phyloP scores from a whole-genome alignment of 1,140 invertebrate genomes.

The Cheumatopsyche charites region DNA sequence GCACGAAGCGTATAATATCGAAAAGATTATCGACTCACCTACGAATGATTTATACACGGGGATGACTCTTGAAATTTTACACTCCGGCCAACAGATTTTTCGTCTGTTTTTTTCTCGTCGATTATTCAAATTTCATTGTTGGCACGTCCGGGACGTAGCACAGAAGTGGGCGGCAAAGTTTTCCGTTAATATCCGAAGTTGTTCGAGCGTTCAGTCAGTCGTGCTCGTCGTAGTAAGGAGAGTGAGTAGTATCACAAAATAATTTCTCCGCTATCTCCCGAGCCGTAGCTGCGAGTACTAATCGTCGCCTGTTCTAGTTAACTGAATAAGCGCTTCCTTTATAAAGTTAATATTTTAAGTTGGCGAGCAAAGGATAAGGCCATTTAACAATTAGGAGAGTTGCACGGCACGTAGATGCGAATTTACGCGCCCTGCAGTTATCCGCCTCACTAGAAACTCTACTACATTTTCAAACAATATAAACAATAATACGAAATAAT shows the following conservation, averaged over 20 bases:
- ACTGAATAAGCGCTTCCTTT: constrained; percentile 31
- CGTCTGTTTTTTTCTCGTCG: background rate
- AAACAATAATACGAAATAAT: no score
- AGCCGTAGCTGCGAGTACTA: constrained; percentile 1
- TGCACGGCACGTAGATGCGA: background rate
- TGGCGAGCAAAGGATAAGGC: constrained; percentile 19
- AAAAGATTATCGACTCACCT: no score
- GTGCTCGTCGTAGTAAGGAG: no score
- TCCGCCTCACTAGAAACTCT: no score
- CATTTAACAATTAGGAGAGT: constrained; percentile 25
- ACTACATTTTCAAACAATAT: no score
- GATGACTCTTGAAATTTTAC: no score
- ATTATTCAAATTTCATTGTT: constrained; percentile 3
- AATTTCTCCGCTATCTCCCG: constrained; percentile 16
- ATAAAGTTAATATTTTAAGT: constrained; percentile 31
- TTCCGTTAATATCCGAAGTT: constrained; percentile 15
- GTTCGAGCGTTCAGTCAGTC: constrained; percentile 11
- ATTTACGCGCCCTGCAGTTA: background rate
- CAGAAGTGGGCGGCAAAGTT: no score
- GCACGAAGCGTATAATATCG: no score
- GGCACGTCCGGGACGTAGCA: background rate
- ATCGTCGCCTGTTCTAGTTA: constrained; percentile 30
- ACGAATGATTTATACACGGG: no score
- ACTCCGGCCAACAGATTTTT: no score
- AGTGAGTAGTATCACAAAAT: constrained; percentile 19